Evolutionary conservation across 1,140 invertebrate species (phyloP).

Genomic region (Reticulitermes speratus): DNA sequence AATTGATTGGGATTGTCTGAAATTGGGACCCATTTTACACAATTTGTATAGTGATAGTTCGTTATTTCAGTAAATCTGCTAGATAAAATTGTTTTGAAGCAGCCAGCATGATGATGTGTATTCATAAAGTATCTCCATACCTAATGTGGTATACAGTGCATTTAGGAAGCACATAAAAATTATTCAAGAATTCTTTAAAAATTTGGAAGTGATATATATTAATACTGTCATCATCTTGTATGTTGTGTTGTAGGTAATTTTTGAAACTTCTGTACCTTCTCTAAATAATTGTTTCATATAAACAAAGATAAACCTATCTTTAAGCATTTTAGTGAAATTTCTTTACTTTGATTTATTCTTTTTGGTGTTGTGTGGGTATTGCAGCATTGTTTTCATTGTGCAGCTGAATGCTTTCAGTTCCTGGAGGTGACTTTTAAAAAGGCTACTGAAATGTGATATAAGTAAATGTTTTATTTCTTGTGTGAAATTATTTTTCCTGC

Average conservation of each 20-base stretch:
- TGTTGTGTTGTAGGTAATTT: constrained; percentile 7
- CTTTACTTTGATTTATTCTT: background rate
- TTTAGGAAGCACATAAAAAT: background rate
- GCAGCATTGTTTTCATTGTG: background rate
- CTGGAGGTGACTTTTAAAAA: background rate
- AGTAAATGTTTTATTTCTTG: background rate
- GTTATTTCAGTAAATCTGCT: background rate
- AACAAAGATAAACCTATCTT: background rate
- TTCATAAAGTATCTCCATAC: background rate
- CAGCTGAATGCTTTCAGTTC: background rate
- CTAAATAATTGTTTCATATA: constrained; percentile 13
- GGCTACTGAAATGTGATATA: background rate
- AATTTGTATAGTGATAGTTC: background rate
- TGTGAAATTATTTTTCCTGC: background rate
- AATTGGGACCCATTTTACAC: constrained; percentile 4
- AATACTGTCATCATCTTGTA: constrained; percentile 12
- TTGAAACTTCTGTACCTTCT: constrained; percentile 13
- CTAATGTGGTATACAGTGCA: background rate
- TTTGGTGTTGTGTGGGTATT: background rate
- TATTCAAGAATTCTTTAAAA: background rate
- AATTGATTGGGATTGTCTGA: background rate
- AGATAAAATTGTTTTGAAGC: background rate
- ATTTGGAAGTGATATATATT: constrained; percentile 8
- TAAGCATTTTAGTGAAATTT: background rate
- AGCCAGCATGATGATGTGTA: background rate